Base-by-base conservation (phyloP, 2,113 vertebrate genomes). In the Lepidothrix coronata region DNA sequence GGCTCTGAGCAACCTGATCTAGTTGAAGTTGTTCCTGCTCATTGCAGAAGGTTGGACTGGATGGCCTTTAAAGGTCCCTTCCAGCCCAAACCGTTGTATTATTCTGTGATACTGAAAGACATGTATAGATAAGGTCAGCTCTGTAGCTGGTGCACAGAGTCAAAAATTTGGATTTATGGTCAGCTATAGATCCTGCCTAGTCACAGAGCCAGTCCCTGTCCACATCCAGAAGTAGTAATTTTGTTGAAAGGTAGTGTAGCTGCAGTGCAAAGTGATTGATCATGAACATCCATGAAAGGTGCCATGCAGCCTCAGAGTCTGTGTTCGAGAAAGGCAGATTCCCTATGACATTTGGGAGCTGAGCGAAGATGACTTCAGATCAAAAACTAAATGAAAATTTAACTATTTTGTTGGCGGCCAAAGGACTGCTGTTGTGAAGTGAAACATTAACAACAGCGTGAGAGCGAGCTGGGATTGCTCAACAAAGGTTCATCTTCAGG, bases 381-480 rank as follows among this genome's bases (percentile, higher is more conserved):
- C n/a, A 78, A 89, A 93, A 95, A 78, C 68, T 59, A 94, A 76
- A 84, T 43, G 76, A 76, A 91, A 65, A 62, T 85, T 89, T 93
- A 91, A 93, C 88, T 84, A 18, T 83, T 89, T 95, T 94, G 77
- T 31, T 66, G 62, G 73, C 79, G 66, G 70, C 43, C 79, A 68
- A 92, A 71, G 66, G 70, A 82, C 55, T 62, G 75, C 57, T 90
- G 71, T 49, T 67, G 85, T 63, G 77, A 82, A 75, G 91, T 96
- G 75, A 95, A 96, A 89, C 66, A 97, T 97, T 97, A 95, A 96
- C 95, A 65, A 43, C 33, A 52, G 58, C 18, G 49, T 72, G 79
- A 74, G 78, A 77, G 65, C 0, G 8, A 76, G 37, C 18, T 2
- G 10, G 52, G 91, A 85, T 89, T 81, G 46, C 82, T 95, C 73